Conservation (phyloP, 2,113 vertebrate genomes). For the Paralichthys olivaceus region DNA sequence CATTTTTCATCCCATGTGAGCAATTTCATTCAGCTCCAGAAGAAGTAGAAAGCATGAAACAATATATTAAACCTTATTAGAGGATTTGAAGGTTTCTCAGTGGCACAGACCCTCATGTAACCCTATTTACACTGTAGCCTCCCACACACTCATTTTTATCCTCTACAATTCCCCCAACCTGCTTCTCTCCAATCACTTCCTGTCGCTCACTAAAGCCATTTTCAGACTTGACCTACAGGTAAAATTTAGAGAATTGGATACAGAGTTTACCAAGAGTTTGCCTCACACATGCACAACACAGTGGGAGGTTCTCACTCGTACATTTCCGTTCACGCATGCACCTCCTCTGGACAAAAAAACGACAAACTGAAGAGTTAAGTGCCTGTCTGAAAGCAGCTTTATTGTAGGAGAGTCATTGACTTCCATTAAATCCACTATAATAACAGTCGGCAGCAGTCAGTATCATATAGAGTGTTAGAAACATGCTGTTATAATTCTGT, state of each 20-base stretch:
- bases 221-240: too few relatives aligned
- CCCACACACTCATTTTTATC: neutral
- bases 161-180: neutral
- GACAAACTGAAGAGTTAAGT: too few relatives aligned
- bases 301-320: too few relatives aligned
- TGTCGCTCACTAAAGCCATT: too few relatives aligned
- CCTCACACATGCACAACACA: too few relatives aligned
- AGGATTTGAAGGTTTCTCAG: conserved; percentile 2
- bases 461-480: neutral
- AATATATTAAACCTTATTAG: neutral
- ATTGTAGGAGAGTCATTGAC: conserved; percentile 4
- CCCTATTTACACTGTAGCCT: conserved; percentile 7
- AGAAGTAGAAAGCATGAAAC: neutral
- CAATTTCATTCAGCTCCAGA: neutral
- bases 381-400: too few relatives aligned
- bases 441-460: neutral
- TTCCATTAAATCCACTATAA: conserved; percentile 29
- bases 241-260: too few relatives aligned
- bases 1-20: neutral
- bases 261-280: too few relatives aligned
- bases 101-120: neutral
- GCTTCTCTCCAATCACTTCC: neutral
- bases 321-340: too few relatives aligned
- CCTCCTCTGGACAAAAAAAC: too few relatives aligned
- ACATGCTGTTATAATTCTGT: neutral